Conservation (phyloP, 2,113 vertebrate species). For the Hipposideros armiger region DNA sequence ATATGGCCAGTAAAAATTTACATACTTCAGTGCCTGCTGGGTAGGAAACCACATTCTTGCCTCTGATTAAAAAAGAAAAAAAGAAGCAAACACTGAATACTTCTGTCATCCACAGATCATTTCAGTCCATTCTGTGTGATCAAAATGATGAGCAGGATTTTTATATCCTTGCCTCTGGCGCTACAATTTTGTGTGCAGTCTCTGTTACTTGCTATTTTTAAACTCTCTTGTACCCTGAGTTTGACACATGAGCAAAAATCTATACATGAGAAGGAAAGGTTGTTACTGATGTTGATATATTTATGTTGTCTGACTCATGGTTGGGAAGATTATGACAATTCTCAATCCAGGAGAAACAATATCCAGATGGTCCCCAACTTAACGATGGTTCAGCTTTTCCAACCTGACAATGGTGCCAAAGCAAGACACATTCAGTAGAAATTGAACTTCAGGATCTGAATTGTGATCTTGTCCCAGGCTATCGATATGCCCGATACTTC, state of each 20-base stretch:
- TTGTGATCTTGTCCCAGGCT: not conserved
- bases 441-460: not conserved
- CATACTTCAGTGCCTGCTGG: no score
- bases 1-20: not conserved
- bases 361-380: not conserved
- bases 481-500: not conserved
- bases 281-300: not conserved
- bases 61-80: not conserved
- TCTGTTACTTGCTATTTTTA: not conserved
- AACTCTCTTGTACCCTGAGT: not conserved
- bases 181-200: not conserved
- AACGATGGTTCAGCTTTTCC: not conserved
- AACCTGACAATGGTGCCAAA: not conserved
- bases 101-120: not conserved
- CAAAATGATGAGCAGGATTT: conserved; percentile 55
- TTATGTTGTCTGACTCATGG: conserved; percentile 39
- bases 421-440: not conserved
- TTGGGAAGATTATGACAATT: not conserved
- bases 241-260: conserved; percentile 55
- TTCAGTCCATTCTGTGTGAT: not conserved
- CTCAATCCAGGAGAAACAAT: conserved; percentile 15
- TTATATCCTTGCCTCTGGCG: conserved; percentile 35
- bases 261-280: conserved; percentile 43
- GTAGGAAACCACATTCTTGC: not conserved
- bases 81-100: not conserved